A percentile compares a stretch with the other conserved stretches of the same genome.
Evolutionary conservation across 2,113 vertebrate genomes (phyloP).

Genomic region (Murina feae): DNA sequence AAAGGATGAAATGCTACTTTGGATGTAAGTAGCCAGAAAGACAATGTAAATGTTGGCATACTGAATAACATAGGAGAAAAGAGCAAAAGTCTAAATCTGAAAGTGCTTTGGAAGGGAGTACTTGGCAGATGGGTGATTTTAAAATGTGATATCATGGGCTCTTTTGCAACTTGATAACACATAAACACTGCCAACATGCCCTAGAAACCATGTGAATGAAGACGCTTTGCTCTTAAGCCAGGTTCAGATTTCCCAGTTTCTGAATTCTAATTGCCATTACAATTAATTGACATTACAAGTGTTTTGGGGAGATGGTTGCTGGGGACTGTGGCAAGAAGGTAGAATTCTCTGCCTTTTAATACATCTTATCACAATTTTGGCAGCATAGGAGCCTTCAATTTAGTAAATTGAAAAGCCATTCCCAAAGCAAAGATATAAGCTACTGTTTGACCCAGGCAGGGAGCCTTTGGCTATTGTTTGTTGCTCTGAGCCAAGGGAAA

Average conservation of each 20-base stretch:
- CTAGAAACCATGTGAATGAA: slow-evolving; percentile 49
- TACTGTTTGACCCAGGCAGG: slow-evolving; percentile 63
- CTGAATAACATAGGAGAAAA: not conserved
- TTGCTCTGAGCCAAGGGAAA: slow-evolving; percentile 63
- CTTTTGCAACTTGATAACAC: slow-evolving; percentile 55
- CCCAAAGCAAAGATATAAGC: slow-evolving; percentile 55
- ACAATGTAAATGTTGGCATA: slow-evolving; percentile 26
- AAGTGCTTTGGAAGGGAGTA: slow-evolving; percentile 42
- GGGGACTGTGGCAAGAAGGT: slow-evolving; percentile 22
- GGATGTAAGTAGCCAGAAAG: not conserved
- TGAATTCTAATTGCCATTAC: slow-evolving; percentile 49
- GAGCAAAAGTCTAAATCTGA: slow-evolving; percentile 22
- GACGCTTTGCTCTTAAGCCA: slow-evolving; percentile 5
- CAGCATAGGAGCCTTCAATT: not conserved
- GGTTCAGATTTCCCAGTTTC: slow-evolving; percentile 43
- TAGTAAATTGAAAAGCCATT: slow-evolving; percentile 46
- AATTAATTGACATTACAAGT: slow-evolving; percentile 44
- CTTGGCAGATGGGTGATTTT: slow-evolving; percentile 47
- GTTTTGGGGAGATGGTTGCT: not conserved
- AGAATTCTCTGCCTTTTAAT: slow-evolving; percentile 49
- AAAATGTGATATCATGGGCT: slow-evolving; percentile 36
- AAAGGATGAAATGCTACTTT: slow-evolving; percentile 29
- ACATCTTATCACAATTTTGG: slow-evolving; percentile 39
- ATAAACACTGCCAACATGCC: slow-evolving; percentile 36
- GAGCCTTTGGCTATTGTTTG: slow-evolving; percentile 58